These are phyloP conservation scores for Hylaeus volcanicus DNA, from an alignment of 1,140 invertebrate genomes.

Conservation along the genomic window DNA sequence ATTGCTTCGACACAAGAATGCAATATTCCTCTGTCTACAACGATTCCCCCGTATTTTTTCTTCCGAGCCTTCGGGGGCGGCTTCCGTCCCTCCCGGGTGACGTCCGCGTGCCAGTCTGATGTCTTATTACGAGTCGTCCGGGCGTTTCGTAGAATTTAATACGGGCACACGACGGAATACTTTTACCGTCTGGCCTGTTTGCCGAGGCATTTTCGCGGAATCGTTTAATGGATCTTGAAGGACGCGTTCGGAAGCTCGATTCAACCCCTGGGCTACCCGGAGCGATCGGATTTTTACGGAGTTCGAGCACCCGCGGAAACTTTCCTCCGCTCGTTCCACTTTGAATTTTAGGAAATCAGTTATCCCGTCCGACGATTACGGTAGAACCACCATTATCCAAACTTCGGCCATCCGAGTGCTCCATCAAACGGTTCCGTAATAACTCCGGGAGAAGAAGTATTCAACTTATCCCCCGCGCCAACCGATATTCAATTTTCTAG, in stretches of 20 bases:
- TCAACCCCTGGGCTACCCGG: neutral
- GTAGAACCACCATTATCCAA: no score
- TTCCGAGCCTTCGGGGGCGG: no score
- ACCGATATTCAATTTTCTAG: no score
- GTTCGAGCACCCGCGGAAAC: neutral
- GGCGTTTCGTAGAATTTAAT: slow-evolving; percentile 42
- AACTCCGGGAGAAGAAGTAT: no score
- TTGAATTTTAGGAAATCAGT: neutral
- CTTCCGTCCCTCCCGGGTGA: slow-evolving; percentile 10
- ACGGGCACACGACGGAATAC: slow-evolving; percentile 21
- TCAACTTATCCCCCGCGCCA: no score
- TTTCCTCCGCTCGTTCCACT: neutral
- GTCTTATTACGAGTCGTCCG: slow-evolving; percentile 44
- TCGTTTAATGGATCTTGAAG: slow-evolving; percentile 29
- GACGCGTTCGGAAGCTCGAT: neutral
- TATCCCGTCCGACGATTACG: neutral
- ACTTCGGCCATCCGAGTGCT: no score
- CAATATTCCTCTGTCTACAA: slow-evolving; percentile 66
- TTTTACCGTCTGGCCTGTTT: slow-evolving; percentile 9
- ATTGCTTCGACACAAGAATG: slow-evolving; percentile 70
- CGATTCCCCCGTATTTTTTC: slow-evolving; percentile 52
- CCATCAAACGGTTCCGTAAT: no score
- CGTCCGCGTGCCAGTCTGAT: slow-evolving; percentile 46
- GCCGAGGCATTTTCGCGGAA: slow-evolving; percentile 3
- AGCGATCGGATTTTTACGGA: neutral